Evolutionary conservation across 2,113 vertebrate genomes (phyloP), one percentile per base, ranked within the genome.

Genomic region (Macaca nemestrina): DNA sequence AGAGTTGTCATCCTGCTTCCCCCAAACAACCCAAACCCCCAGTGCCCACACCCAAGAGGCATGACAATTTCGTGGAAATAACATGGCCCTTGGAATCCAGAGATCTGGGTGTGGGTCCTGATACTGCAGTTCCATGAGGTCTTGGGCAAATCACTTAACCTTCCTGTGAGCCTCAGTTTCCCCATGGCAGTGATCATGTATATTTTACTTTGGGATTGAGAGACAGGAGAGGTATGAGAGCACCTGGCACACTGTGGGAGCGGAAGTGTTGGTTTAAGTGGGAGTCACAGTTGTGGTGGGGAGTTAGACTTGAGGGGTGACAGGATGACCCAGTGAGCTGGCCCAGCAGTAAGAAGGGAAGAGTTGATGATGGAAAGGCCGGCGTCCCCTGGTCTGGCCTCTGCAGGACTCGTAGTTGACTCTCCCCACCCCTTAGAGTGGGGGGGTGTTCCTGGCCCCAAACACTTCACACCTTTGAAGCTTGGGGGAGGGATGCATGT

Each of bases 121-220:
- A 13, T 23, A 1, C 6, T n/a, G 76, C 7, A 14, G 35, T n/a
- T 70, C 12, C 55, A 1, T 3, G 38, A 84, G 40, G 40, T 30
- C 88, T 94, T 27, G 67, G 84, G 50, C 13, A 89, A 86, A n/a
- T 68, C 68, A 5, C 8, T 86, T 64, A 9, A 40, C 13, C n/a
- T 8, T 23, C 52, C 50, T 80, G n/a, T 2, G 22, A 57, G 55
- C 72, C 68, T 87, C 86, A 23, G 38, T 97, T 87, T 94, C 84
- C 80, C 68, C 48, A 16, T 2, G 1, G 45, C 5, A 18, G 18
- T 11, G 40, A 87, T 23, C 9, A 3, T 12, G 11, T 50, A n/a
- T 40, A 27, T 27, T 30, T 68, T 25, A 16, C 23, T 57, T 85
- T 4, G 12, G 55, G 61, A 20, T 55, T 57, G 48, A 79, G 89